Evolutionary conservation across 2,113 vertebrate genomes (phyloP), one percentile per base, ranked within the genome.

Genomic region (Neotragus moschatus): DNA sequence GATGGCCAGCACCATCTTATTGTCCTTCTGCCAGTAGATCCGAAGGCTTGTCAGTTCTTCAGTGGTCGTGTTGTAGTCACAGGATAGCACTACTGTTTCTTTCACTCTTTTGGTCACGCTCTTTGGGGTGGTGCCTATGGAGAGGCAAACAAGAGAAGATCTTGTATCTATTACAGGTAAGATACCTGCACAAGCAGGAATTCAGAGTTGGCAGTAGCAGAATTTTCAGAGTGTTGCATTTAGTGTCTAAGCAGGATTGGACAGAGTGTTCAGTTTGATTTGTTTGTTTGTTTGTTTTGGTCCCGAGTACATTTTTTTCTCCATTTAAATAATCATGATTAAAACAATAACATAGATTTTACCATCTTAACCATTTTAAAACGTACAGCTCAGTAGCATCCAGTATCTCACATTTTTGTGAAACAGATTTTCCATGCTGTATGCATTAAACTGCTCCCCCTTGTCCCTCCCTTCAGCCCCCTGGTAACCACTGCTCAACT

Each of bases 21-120:
- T 43, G 0, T 51, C 89, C 88, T 97, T 99, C 97, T 99, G 99
- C 99, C 99, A 99, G 90, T 99, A 99, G 39, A 99, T 86, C 0
- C 98, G 97, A 66, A 97, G 90, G 2, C 5, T 47, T 0, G 4
- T 0, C 0, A 98, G 93, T 4, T 98, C 95, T 0, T 85, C 77
- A 30, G 12, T 7, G 39, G 97, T 97, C 12, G 98, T 97, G 63
- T 95, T 77, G 53, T 96, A 28, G 0, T 81, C 90, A 2, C 99
- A 99, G 14, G 99, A 96, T 56, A 99, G 89, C 11, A 80, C 21
- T 0, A 56, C 97, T 21, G 45, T 82, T 8, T 97, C 98, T 3
- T 98, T 98, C 77, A 98, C 45, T 5, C 3, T 11, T 85, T 94
- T 98, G 84, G 89, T 97, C 80, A 98, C 92, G 2, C 70, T 75